Evolutionary conservation across 2,888 invertebrate species (phyloP), one percentile per base, ranked within the genome.

Genomic region (Ectropis crepuscularia): DNA sequence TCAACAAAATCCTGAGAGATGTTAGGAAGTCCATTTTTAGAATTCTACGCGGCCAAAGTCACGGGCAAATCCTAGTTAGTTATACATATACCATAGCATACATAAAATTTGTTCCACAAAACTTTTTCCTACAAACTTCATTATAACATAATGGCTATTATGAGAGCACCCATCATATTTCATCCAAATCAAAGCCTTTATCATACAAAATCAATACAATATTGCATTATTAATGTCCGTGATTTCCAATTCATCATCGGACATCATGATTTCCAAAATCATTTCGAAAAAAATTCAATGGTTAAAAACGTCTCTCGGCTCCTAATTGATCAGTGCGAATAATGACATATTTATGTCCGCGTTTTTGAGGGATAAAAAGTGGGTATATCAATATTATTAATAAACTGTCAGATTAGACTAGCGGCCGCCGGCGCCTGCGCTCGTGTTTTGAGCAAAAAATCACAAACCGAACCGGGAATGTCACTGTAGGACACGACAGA

Each of bases 281-380:
- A 53, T 42, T 10, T 59, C 49, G 16, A 65, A 66, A 68, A 64
- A 63, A 63, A 11, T 48, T 54, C 6, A 11, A 7, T 11, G 37
- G n/a, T 36, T 6, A 49, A 38, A 38, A 49, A 49, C 5, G 7
- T 48, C 7, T 9, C 60, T 43, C 57, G 61, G 55, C 47, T 59
- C 71, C 80, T 90, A 89, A 91, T 90, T 90, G 90, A 85, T 76
- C 81, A 83, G 89, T 84, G 89, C 80, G 85, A 88, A 88, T 88
- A 88, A 89, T 87, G 89, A 88, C 88, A 90, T 90, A 87, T 88
- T 89, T 89, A 88, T 88, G 83, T 81, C 71, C 64, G 65, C 54
- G 66, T 62, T 63, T 11, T 58, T 48, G 63, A 54, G 50, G 55
- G 53, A 62, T 73, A 79, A 79, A 87, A 89, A 86, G 78, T 73